A percentile compares a stretch with the other conserved stretches of the same genome.
Conservation (phyloP, 2,113 vertebrate species). For the Asarcornis scutulata region DNA sequence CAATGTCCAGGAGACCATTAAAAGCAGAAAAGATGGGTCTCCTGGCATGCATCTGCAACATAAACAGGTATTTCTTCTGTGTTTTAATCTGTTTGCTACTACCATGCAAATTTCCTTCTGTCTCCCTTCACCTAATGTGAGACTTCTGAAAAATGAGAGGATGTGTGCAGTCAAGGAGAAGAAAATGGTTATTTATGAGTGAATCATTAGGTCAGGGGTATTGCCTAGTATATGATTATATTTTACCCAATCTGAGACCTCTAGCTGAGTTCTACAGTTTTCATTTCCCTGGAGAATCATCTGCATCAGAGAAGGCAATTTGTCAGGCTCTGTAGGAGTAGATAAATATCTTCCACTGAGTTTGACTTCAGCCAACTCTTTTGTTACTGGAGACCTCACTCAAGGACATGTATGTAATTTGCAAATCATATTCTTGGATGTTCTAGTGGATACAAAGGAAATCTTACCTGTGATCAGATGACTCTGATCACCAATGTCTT, state of each 20-base stretch:
- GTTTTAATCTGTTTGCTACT: background rate
- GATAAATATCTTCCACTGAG: background rate
- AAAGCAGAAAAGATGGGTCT: background rate
- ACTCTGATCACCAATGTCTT: background rate
- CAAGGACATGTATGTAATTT: background rate
- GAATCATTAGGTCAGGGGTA: background rate
- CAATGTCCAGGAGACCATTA: background rate
- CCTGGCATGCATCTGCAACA: background rate
- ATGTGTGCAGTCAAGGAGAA: slow-evolving; percentile 7
- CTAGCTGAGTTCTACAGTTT: background rate
- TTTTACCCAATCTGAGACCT: background rate
- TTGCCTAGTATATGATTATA: background rate
- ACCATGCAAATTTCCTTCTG: background rate
- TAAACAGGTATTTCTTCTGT: background rate
- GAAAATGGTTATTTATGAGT: background rate
- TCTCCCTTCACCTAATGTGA: background rate
- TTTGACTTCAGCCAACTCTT: background rate
- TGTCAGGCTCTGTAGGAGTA: slow-evolving; percentile 1
- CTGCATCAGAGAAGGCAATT: slow-evolving; percentile 1
- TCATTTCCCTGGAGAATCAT: background rate
- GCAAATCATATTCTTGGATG: background rate
- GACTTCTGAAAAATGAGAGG: background rate
- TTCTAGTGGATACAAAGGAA: background rate
- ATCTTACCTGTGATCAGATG: background rate
- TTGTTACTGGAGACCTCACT: background rate